Evolutionary conservation across 2,797 vertebrate species (phyloP), one percentile per base, ranked within the genome.

Genomic region (Eurystomus glaucurus): DNA sequence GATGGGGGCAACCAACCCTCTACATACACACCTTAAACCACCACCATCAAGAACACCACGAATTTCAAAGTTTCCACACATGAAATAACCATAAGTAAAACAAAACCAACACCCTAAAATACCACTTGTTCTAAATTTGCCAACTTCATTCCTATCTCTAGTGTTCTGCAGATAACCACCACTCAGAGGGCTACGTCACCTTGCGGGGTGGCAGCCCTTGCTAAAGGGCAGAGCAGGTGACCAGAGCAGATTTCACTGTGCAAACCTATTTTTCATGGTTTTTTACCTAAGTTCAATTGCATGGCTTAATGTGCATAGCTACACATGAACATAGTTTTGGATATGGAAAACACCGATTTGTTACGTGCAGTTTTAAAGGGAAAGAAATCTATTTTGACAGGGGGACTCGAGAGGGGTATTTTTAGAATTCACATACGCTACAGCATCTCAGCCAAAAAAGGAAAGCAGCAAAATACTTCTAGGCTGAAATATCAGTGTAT

Each of bases 401-500:
- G 70, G 58, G 87, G 55, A 81, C 60, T 77, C 2, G 0, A 54
- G 57, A 83, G 55, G 0, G 1, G 43, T 96, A 91, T 96, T 96
- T 97, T 97, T 96, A 97, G 95, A 94, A 72, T 80, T 93, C 93
- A 51, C 70, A 88, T 58, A 81, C 37, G 0, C 79, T 45, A 90
- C n/a, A 89, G 62, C 57, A 68, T 92, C 85, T 80, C 82, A 88
- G 88, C 84, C 85, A 94, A 95, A 96, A 94, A 92, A 94, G 86
- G 68, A 89, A 94, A 94, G 61, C 33, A 88, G 50, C 26, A 86
- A 55, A 96, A 52, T n/a, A 91, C 60, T 91, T 91, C 81, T 39
- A 61, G 76, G 71, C 71, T 85, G 87, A 95, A 96, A 58, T 86
- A 97, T 54, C 85, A 88, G 82, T 55, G 66, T 60, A 90, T 80